phyloP scores from a whole-genome alignment of 2,113 vertebrate genomes.

The Cephalopholis sonnerati region DNA sequence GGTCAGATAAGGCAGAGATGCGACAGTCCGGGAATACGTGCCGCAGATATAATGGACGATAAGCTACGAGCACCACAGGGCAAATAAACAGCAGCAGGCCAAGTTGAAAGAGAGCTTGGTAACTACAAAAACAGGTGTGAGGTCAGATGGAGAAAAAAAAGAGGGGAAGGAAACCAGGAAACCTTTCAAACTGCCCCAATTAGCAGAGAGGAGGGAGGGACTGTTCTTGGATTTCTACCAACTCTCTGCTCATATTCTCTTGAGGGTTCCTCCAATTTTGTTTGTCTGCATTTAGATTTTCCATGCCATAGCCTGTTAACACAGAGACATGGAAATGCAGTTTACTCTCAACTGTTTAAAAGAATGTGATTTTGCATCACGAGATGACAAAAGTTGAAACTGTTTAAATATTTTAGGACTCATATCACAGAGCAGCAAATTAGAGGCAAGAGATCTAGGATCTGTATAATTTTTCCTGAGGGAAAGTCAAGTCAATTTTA shows the following conservation, averaged over 20 bases:
- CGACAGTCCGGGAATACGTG: slow-evolving; percentile 35
- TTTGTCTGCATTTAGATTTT: background rate
- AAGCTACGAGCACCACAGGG: slow-evolving; percentile 3
- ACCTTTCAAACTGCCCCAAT: background rate
- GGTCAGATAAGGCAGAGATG: slow-evolving; percentile 25
- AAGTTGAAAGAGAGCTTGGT: background rate
- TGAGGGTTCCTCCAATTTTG: background rate
- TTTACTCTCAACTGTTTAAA: too few species aligned
- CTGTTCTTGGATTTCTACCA: background rate
- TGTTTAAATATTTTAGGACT: background rate
- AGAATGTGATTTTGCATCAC: background rate
- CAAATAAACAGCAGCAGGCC: slow-evolving; percentile 22
- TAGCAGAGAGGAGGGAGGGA: background rate
- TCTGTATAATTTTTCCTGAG: background rate
- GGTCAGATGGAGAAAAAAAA: background rate
- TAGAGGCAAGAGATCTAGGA: background rate
- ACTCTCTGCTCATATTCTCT: background rate
- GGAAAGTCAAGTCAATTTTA: too few species aligned
- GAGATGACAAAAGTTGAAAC: background rate
- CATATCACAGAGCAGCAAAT: too few species aligned
- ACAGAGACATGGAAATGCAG: too few species aligned
- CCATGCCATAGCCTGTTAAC: background rate
- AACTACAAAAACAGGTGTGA: background rate
- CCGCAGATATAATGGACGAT: slow-evolving; percentile 48
- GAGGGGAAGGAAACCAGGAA: background rate